A percentile compares a stretch with the other conserved stretches of the same genome.
phyloP scores from a whole-genome alignment of 2,888 invertebrate genomes.

The Coenonympha glycerion region DNA sequence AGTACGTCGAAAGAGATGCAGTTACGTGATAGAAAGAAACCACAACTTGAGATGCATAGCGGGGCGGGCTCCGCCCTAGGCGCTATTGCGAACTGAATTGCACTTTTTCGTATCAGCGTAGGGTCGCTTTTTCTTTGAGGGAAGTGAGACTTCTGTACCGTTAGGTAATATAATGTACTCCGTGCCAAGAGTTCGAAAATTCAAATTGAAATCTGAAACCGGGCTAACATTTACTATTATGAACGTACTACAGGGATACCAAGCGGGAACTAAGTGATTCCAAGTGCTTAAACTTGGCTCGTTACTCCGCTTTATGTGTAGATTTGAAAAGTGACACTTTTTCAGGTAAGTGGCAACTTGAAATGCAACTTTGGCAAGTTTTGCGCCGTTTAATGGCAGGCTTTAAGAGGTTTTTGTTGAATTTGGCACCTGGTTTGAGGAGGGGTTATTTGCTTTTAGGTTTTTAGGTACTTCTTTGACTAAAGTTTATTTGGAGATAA shows the following conservation, averaged over 20 bases:
- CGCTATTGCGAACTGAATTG: no score
- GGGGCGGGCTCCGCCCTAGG: no score
- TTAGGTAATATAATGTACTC: no score
- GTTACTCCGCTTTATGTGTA: conserved; percentile 28
- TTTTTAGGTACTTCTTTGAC: no score
- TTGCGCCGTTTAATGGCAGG: background rate
- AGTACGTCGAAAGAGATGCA: no score
- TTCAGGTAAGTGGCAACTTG: background rate
- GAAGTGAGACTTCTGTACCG: no score
- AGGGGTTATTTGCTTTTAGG: no score
- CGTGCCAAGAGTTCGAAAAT: background rate
- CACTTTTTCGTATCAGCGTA: no score
- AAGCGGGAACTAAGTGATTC: conserved; percentile 36
- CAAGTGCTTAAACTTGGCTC: conserved; percentile 33
- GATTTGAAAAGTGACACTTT: conserved; percentile 21
- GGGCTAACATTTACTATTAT: conserved; percentile 39
- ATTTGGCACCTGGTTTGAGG: background rate
- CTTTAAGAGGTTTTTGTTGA: background rate
- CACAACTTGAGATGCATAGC: no score
- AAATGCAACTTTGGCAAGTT: background rate
- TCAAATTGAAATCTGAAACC: background rate
- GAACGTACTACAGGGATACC: conserved; percentile 30
- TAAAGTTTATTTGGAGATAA: no score
- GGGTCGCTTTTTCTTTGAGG: no score
- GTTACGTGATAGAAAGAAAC: no score